These are phyloP conservation scores for Lineus longissimus DNA, from an alignment of 1,140 invertebrate species.

Conservation along the genomic window DNA sequence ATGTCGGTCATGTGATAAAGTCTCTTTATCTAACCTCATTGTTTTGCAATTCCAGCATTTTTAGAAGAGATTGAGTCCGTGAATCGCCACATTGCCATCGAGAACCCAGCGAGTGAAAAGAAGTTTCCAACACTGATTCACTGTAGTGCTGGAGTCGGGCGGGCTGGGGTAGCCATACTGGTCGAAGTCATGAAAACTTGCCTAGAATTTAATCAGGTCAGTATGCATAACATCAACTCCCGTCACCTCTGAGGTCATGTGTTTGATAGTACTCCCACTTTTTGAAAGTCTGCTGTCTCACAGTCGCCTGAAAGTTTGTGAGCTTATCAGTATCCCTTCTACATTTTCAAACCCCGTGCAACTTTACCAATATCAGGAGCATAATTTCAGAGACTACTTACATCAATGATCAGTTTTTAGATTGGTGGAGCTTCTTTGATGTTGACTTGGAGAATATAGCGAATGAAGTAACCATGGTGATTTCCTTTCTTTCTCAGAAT, in stretches of 20 bases:
- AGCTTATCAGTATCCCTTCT: no score
- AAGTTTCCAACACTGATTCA: constrained; percentile 88
- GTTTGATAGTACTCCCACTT: not conserved
- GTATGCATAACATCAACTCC: not conserved
- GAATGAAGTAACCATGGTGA: not conserved
- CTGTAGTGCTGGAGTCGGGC: constrained; percentile 92
- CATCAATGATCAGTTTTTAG: not conserved
- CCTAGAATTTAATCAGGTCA: constrained; percentile 80
- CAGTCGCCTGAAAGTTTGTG: not conserved
- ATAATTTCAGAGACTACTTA: not conserved
- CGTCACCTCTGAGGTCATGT: not conserved
- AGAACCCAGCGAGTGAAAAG: constrained; percentile 65
- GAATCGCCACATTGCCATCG: constrained; percentile 60
- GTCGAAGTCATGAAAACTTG: constrained; percentile 88
- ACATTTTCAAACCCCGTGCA: no score
- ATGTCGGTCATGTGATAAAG: no score
- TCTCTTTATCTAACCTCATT: no score
- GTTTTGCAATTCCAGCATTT: constrained; percentile 65
- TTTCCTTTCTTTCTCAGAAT: constrained; percentile 30
- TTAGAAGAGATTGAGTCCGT: constrained; percentile 81
- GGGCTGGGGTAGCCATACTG: constrained; percentile 87
- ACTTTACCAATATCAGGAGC: not conserved
- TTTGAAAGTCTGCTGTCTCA: not conserved
- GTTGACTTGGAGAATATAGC: no score
- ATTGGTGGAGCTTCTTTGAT: not conserved